These are phyloP conservation scores for Andrena bucephala DNA, from an alignment of 2,888 invertebrate genomes.

Conservation along the genomic window DNA sequence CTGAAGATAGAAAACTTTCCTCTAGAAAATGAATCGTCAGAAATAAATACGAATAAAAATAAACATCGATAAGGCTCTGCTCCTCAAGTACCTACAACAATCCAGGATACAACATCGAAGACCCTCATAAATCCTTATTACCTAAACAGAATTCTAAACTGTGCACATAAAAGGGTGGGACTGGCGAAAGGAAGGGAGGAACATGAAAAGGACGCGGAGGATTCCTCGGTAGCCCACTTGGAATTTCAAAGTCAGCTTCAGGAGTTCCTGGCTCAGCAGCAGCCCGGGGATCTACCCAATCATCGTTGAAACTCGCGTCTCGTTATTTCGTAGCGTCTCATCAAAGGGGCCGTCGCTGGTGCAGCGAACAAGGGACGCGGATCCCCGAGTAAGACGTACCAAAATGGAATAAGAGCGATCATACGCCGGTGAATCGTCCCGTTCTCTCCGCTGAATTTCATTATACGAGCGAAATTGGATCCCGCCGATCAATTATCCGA, in stretches of 20 bases:
- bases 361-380: background rate
- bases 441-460: slow-evolving; percentile 74
- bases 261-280: background rate
- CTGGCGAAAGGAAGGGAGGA: too few relatives aligned
- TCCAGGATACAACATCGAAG: too few relatives aligned
- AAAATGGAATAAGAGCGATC: slow-evolving; percentile 67
- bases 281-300: background rate
- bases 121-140: too few relatives aligned
- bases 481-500: slow-evolving; percentile 77
- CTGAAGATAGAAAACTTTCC: too few relatives aligned
- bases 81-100: too few relatives aligned
- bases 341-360: background rate
- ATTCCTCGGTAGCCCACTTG: too few relatives aligned
- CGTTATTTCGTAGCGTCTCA: slow-evolving; percentile 21
- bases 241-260: background rate
- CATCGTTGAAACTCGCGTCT: background rate
- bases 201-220: too few relatives aligned
- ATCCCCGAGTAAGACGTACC: background rate
- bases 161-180: too few relatives aligned
- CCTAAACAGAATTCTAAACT: too few relatives aligned
- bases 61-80: too few relatives aligned
- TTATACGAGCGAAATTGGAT: slow-evolving; percentile 77
- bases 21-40: too few relatives aligned
- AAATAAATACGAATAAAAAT: too few relatives aligned
- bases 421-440: slow-evolving; percentile 44